phyloP scores from a whole-genome alignment of 2,888 invertebrate genomes.

The Cantharis rustica region DNA sequence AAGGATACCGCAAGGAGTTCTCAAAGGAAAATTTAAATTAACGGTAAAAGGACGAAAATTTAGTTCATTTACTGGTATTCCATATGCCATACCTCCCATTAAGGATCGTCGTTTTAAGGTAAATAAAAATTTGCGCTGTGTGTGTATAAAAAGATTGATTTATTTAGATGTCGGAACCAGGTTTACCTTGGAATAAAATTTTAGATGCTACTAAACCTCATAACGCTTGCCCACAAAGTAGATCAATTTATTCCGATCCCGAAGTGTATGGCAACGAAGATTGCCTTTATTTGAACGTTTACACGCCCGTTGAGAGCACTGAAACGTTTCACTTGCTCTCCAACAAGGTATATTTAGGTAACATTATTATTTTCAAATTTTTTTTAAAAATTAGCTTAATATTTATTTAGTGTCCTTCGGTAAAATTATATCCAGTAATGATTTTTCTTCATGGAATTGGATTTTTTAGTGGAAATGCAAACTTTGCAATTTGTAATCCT shows the following conservation, averaged over 20 bases:
- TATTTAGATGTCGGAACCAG: constrained; percentile 66
- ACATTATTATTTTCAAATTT: neutral
- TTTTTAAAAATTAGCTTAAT: neutral
- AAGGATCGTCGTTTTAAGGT: constrained; percentile 1
- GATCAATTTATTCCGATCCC: neutral
- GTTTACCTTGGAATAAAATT: constrained; percentile 65
- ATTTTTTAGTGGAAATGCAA: constrained; percentile 73
- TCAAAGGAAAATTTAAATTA: neutral
- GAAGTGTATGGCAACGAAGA: constrained; percentile 74
- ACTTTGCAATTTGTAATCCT: constrained; percentile 70
- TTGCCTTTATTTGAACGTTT: constrained; percentile 82
- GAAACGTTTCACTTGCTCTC: neutral
- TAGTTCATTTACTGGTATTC: constrained; percentile 14
- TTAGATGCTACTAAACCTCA: constrained; percentile 68
- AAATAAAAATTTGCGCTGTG: neutral
- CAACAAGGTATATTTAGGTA: neutral
- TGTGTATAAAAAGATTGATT: neutral
- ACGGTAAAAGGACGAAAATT: neutral
- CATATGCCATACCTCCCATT: constrained; percentile 14
- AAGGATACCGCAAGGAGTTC: neutral
- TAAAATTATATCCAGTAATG: constrained; percentile 66
- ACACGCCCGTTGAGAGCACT: constrained; percentile 58
- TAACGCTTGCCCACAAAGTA: constrained; percentile 74
- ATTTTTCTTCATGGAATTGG: constrained; percentile 77
- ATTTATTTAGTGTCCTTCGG: neutral